Evolutionary conservation across 2,888 invertebrate species (phyloP).

Genomic region (Serrognathus titanus): DNA sequence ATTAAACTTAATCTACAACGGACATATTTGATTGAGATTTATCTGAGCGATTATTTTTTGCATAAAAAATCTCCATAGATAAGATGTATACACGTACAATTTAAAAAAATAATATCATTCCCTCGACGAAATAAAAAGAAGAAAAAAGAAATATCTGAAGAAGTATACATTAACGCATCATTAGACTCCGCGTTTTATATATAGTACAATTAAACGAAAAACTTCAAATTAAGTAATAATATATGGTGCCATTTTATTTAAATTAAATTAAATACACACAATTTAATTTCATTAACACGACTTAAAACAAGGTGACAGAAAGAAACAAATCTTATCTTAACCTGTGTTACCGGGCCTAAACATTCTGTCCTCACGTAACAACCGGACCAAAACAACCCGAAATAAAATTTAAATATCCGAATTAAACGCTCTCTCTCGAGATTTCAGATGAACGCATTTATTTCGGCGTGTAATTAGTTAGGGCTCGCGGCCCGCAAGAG

Average conservation of each 20-base stretch:
- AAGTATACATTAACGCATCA: no score
- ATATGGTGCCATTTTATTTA: not conserved
- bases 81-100: no score
- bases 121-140: no score
- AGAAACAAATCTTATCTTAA: slow-evolving; percentile 5
- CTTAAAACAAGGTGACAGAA: slow-evolving; percentile 1
- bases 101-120: no score
- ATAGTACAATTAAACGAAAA: not conserved
- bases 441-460: not conserved
- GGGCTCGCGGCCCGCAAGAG: not conserved
- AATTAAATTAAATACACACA: slow-evolving; percentile 3
- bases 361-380: slow-evolving; percentile 10
- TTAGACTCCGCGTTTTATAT: not conserved
- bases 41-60: no score
- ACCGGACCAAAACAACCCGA: slow-evolving; percentile 6
- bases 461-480: not conserved
- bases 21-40: no score
- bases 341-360: slow-evolving; percentile 7
- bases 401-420: slow-evolving; percentile 9
- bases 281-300: slow-evolving; percentile 10
- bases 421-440: slow-evolving; percentile 5
- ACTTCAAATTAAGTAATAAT: slow-evolving; percentile 6
- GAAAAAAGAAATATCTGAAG: no score
- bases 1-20: no score
- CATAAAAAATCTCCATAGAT: no score